A percentile compares a stretch with the other conserved stretches of the same genome.
These are phyloP conservation scores for Apogon hyalosoma DNA, from an alignment of 2,797 vertebrate genomes.

Conservation along the genomic window DNA sequence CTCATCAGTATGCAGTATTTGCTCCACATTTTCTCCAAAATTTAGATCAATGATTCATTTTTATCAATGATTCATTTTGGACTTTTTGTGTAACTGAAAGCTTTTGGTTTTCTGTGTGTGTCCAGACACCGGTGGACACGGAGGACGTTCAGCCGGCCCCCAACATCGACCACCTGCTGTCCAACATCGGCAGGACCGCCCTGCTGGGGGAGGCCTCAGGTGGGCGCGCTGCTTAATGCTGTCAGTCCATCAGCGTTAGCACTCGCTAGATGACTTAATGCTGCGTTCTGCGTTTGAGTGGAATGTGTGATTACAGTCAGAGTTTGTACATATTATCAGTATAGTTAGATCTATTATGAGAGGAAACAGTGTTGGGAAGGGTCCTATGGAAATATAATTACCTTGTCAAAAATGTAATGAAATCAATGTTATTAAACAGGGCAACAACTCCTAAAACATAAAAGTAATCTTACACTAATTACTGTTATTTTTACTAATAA, in stretches of 20 bases:
- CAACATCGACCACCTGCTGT: conserved; percentile 97
- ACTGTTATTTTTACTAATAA: too few relatives aligned
- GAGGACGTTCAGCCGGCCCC: conserved; percentile 93
- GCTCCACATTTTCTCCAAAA: not conserved
- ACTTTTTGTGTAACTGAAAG: not conserved
- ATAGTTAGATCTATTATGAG: too few relatives aligned
- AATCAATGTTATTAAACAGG: too few relatives aligned
- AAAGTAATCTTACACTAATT: too few relatives aligned
- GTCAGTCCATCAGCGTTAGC: conserved; percentile 1
- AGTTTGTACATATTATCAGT: too few relatives aligned
- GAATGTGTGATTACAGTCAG: not conserved
- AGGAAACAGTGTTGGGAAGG: too few relatives aligned
- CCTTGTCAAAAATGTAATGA: too few relatives aligned
- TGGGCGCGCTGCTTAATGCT: conserved; percentile 72
- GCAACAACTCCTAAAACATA: too few relatives aligned
- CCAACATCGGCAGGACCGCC: conserved; percentile 94
- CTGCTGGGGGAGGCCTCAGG: conserved; percentile 91
- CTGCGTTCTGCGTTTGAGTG: too few relatives aligned
- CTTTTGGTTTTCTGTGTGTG: not conserved
- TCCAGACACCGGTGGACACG: conserved; percentile 94
- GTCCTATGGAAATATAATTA: too few relatives aligned
- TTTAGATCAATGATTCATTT: conserved; percentile 8
- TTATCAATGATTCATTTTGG: too few relatives aligned
- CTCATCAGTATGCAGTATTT: not conserved
- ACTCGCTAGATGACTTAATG: conserved; percentile 6